These are phyloP conservation scores for Brachyopa scutellaris DNA, from an alignment of 2,888 invertebrate genomes.

Conservation along the genomic window DNA sequence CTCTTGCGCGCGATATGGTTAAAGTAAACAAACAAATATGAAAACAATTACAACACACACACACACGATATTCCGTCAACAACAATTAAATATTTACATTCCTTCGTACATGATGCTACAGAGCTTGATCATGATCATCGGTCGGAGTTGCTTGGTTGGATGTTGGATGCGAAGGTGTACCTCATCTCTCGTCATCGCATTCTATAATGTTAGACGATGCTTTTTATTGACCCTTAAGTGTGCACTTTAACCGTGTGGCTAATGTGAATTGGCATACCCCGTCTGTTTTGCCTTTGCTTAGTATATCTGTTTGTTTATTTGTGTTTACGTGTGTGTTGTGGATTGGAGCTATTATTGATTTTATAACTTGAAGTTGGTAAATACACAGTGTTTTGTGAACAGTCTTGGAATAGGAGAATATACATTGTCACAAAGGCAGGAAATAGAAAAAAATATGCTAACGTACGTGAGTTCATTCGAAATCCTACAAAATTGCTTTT, in stretches of 20 bases:
- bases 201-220: not conserved
- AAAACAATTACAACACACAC: slow-evolving; percentile 56
- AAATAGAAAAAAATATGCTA: too few species aligned
- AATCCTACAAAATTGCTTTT: too few species aligned
- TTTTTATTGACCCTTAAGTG: slow-evolving; percentile 18
- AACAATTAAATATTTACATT: slow-evolving; percentile 24
- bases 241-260: not conserved
- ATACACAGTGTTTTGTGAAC: slow-evolving; percentile 3
- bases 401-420: too few species aligned
- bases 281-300: too few species aligned
- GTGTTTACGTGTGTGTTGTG: slow-evolving; percentile 28
- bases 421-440: too few species aligned
- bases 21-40: slow-evolving; percentile 47
- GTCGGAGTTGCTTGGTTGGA: not conserved
- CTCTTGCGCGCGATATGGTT: slow-evolving; percentile 34
- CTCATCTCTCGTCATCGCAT: too few species aligned
- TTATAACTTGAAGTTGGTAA: slow-evolving; percentile 24
- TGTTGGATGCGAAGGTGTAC: too few species aligned
- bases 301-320: slow-evolving; percentile 33
- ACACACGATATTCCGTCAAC: slow-evolving; percentile 49
- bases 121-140: not conserved
- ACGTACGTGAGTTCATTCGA: too few species aligned
- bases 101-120: not conserved
- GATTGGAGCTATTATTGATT: slow-evolving; percentile 38
- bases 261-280: not conserved